A percentile compares a stretch with the other conserved stretches of the same genome.
phyloP scores from a whole-genome alignment of 1,140 invertebrate genomes.

The Trichomalopsis sarcophagae region DNA sequence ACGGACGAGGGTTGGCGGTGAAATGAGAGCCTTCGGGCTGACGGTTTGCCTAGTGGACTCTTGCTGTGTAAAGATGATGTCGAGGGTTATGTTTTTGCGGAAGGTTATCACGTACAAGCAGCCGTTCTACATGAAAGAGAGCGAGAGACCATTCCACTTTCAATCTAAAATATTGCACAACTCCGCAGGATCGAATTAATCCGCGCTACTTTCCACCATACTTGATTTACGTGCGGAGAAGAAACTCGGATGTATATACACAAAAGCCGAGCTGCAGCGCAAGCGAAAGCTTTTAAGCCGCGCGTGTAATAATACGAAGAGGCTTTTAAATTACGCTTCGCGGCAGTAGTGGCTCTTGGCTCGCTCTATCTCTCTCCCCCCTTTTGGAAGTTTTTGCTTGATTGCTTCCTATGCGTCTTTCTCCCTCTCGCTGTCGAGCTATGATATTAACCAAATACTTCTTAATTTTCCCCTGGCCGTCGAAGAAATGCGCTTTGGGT shows the following conservation, averaged over 20 bases:
- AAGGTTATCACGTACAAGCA: too few species aligned
- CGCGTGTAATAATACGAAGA: constrained; percentile 24
- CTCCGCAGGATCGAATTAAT: not conserved
- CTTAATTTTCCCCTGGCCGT: too few species aligned
- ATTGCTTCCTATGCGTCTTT: not conserved
- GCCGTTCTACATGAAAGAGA: too few species aligned
- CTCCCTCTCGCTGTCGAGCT: not conserved
- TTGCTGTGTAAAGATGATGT: too few species aligned
- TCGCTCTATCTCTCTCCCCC: not conserved
- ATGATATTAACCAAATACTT: not conserved
- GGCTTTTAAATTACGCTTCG: constrained; percentile 32
- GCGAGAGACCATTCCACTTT: not conserved
- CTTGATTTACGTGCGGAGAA: not conserved
- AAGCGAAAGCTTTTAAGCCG: constrained; percentile 31
- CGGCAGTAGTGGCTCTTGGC: not conserved
- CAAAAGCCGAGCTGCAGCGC: not conserved
- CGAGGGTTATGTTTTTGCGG: too few species aligned
- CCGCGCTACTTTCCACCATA: not conserved
- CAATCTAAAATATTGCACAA: not conserved
- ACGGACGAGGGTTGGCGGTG: not conserved
- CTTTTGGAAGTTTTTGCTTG: not conserved
- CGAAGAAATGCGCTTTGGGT: too few species aligned
- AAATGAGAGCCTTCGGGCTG: not conserved
- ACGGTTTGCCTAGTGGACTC: too few species aligned
- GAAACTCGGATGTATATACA: constrained; percentile 1